A percentile compares a stretch with the other conserved stretches of the same genome.
Conservation (phyloP, 2,888 invertebrate species). For the Thalpophila matura region DNA sequence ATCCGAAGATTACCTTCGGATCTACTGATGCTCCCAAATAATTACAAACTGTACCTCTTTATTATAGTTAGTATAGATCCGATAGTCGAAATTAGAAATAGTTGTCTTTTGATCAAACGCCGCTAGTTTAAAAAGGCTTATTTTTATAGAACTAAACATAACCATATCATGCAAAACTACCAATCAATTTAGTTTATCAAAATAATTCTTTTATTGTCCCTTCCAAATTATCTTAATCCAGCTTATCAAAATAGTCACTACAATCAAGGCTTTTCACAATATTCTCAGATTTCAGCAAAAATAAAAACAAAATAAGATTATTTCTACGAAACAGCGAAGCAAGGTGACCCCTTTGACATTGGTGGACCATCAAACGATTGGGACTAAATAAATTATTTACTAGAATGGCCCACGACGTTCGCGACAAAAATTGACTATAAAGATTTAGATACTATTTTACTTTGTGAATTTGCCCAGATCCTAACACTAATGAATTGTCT, state of each 20-base stretch:
- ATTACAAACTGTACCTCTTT: too few species aligned
- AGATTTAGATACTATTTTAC: slow-evolving; percentile 6
- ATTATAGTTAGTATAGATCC: too few species aligned
- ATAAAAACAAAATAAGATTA: slow-evolving; percentile 20
- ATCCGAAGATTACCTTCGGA: too few species aligned
- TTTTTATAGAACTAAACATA: background rate
- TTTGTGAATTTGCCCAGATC: too few species aligned
- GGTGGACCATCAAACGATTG: slow-evolving; percentile 28
- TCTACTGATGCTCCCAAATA: too few species aligned
- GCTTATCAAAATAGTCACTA: slow-evolving; percentile 25
- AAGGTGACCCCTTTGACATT: slow-evolving; percentile 52
- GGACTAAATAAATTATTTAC: slow-evolving; percentile 28
- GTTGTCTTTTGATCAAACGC: too few species aligned
- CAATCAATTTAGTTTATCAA: slow-evolving; percentile 12
- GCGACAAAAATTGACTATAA: slow-evolving; percentile 16
- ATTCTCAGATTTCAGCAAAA: slow-evolving; percentile 18
- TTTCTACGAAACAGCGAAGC: slow-evolving; percentile 15
- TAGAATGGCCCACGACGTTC: background rate
- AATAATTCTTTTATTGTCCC: background rate
- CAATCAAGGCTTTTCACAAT: slow-evolving; percentile 21
- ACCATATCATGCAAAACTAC: background rate
- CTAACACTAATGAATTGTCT: too few species aligned
- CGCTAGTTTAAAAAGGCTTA: too few species aligned
- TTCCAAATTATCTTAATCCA: background rate
- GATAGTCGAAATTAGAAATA: too few species aligned